Evolutionary conservation across 2,797 vertebrate genomes (phyloP), one percentile per base, ranked within the genome.

Genomic region (Prionace glauca): DNA sequence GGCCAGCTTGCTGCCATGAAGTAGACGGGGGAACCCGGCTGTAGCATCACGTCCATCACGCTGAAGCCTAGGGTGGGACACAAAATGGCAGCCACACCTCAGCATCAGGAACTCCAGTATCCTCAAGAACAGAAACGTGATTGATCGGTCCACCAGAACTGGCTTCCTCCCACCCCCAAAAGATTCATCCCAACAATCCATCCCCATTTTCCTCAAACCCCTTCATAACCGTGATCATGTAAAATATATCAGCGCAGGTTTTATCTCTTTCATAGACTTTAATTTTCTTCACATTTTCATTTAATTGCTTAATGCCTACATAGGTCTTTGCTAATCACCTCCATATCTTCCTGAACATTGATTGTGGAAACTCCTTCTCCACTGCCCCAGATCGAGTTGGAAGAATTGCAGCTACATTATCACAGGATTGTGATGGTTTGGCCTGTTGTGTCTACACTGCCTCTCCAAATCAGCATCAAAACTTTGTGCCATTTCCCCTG

Each of bases 1-100:
- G 98, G 98, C 95, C 98, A 99, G 97, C 98, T 98, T 67, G 99
- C 97, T 0, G 98, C 98, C 97, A 98, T 97, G 95, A 99, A 97
- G 4, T 97, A 97, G 8, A 97, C 74, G 0, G 98, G 97, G 10
- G 97, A 96, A 9, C 98, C 98, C 0, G 96, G 97, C 0, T 98
- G 97, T 22, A 99, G 97, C 93, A 96, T 96, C 0, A 98, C 98
- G 95, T 98, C 98, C 62, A 99, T 96, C 95, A 98, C 97, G 96
- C 98, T 98, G 22, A 98, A 90, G 95, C 96, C 98, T 99, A 88
- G 65, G 74, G 72, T 67, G 95, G 22, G 1, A 2, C 79, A 36
- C 86, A 71, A 1, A 0, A 1, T 0, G 95, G 0, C 41, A 81
- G 0, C 41, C 41, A 41, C 32, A n/a, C 3, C 0, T 84, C 79